A percentile compares a stretch with the other conserved stretches of the same genome.
These are phyloP conservation scores for Benthosema pterotum DNA, from an alignment of 2,797 vertebrate genomes.

Conservation along the genomic window DNA sequence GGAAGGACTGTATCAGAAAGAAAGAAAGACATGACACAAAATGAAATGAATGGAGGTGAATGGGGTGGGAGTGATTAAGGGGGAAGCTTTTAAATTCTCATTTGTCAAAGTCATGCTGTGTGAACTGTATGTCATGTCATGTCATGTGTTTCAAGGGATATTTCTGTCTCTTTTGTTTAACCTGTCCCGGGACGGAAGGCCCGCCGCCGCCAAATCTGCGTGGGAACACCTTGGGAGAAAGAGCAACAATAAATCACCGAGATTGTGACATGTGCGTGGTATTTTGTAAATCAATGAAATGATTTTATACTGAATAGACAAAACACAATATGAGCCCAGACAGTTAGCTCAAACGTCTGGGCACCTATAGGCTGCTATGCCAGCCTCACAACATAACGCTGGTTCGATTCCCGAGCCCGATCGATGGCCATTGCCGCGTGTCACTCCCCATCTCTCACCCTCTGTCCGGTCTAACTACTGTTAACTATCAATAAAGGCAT, in stretches of 20 bases:
- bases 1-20: conserved; percentile 46
- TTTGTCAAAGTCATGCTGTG: background rate
- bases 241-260: background rate
- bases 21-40: background rate
- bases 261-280: background rate
- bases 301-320: no score
- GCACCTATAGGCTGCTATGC: no score
- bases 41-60: conserved; percentile 2
- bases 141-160: background rate
- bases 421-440: no score
- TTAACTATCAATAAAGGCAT: no score
- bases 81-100: background rate
- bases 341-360: no score
- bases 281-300: no score
- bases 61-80: background rate
- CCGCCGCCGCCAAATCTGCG: conserved; percentile 53
- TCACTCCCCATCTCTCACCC: no score
- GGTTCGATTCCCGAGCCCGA: no score
- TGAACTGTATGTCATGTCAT: no score
- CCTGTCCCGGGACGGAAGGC: conserved; percentile 59
- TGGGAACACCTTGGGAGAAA: conserved; percentile 67
- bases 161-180: conserved; percentile 20
- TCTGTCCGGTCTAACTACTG: no score
- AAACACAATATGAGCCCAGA: no score
- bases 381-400: no score